Base-by-base conservation (phyloP, 2,888 invertebrate genomes). In the Sarcophaga caerulescens region DNA sequence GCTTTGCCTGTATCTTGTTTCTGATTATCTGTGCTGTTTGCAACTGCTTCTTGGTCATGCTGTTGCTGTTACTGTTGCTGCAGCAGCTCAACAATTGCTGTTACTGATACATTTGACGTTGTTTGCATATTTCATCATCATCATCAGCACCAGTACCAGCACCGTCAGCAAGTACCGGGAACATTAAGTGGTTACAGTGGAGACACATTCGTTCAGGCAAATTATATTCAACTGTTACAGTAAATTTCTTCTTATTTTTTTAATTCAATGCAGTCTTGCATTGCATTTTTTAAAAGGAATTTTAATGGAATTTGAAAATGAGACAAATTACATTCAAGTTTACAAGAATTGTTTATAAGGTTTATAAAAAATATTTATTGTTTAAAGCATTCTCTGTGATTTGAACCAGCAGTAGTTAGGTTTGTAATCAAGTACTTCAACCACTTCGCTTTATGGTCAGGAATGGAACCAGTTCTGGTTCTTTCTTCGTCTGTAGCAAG, bases 181-280 rank as follows among this genome's bases (percentile, higher is more conserved):
- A 60, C 21, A 62, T 17, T 19, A 73, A 66, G 5, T 59, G 59
- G 25, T 21, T 45, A 69, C 69, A 78, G 52, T 66, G 66, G 25
- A 35, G 35, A 65, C 76, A 74, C 80, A 86, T 86, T 86, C 77
- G 86, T 86, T 86, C 74, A 62, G 75, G 81, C 63, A 78, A 81
- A 86, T 86, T 86, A 84, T 86, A 62, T 76, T 84, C 81, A 86
- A 84, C 81, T 81, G 74, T 81, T 84, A 79, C 69, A 74, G 77
- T 68, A 68, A 62, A 73, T 84, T 79, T 79, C 69, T 14, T 12
- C 45, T 23, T 63, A 65, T 52, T 65, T 47, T 35, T 52, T 65
- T 63, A n/a, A 21, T 65, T 25, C 35, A 59, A 52, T 57, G 4
- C 17, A 17, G n/a, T 8, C 3, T n/a, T 23, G 45, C 0, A 12